Conservation (phyloP, 2,888 invertebrate species). For the Rambutsinella grinnellia region DNA sequence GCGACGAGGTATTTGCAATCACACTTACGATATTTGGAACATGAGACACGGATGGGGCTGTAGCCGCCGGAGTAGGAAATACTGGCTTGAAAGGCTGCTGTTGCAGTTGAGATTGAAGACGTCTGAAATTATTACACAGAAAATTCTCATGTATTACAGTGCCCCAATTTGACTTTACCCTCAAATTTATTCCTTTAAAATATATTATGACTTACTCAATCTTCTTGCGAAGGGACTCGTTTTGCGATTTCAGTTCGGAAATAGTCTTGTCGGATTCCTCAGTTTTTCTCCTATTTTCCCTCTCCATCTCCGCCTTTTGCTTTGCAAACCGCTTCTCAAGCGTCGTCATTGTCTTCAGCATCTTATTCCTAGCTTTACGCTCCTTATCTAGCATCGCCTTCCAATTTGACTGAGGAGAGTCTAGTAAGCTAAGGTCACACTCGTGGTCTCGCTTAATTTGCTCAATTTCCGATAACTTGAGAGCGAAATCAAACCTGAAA, state of each 20-base stretch:
- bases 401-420: conserved; percentile 59
- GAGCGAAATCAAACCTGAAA: conserved; percentile 58
- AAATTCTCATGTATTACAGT: background rate
- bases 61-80: conserved; percentile 56
- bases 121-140: conserved; percentile 34
- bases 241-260: conserved; percentile 58
- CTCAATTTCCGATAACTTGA: conserved; percentile 61
- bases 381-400: conserved; percentile 60
- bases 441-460: conserved; percentile 62
- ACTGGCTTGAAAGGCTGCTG: conserved; percentile 63
- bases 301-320: conserved; percentile 57
- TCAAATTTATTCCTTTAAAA: background rate
- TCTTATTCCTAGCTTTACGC: conserved; percentile 55
- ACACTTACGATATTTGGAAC: conserved; percentile 57
- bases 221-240: conserved; percentile 58
- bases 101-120: conserved; percentile 51
- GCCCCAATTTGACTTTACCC: too few species aligned
- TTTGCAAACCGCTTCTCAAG: conserved; percentile 58
- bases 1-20: conserved; percentile 57
- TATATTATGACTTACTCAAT: conserved; percentile 49
- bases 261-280: conserved; percentile 56
- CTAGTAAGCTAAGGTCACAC: conserved; percentile 56
- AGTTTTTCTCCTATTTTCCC: conserved; percentile 50
- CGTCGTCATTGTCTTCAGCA: conserved; percentile 60
- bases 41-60: conserved; percentile 47